A percentile compares a stretch with the other conserved stretches of the same genome.
Evolutionary conservation across 2,797 vertebrate genomes (phyloP).

Genomic region (Nannoperca obscura): DNA sequence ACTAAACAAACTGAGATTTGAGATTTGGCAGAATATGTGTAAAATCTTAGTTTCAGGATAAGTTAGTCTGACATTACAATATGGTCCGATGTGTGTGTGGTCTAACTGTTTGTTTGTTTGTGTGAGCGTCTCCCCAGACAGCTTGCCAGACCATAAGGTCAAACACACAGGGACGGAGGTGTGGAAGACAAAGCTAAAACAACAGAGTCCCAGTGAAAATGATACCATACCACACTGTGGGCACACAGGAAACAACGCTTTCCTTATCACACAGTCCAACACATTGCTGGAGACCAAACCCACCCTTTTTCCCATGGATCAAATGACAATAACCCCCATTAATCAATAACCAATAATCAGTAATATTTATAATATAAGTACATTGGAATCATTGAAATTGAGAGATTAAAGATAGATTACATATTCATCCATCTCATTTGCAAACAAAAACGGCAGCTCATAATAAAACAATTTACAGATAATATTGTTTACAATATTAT

Average conservation of each 20-base stretch:
- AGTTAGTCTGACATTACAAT: conserved; percentile 15
- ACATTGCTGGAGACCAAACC: conserved; percentile 42
- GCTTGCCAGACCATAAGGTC: conserved; percentile 76
- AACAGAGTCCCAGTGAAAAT: conserved; percentile 72
- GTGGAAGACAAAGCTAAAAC: conserved; percentile 72
- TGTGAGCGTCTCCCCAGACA: conserved; percentile 58
- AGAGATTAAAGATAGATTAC: neutral
- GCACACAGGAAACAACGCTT: conserved; percentile 73
- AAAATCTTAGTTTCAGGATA: conserved; percentile 28
- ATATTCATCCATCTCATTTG: neutral
- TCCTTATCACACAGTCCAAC: conserved; percentile 57
- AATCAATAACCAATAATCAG: conserved; percentile 22
- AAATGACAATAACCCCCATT: conserved; percentile 33
- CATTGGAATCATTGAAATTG: neutral
- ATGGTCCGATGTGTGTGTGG: conserved; percentile 67
- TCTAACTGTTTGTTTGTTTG: conserved; percentile 72
- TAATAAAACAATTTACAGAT: too few species aligned
- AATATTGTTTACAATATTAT: neutral
- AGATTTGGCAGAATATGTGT: conserved; percentile 3
- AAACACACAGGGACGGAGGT: conserved; percentile 77
- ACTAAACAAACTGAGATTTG: neutral
- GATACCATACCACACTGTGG: conserved; percentile 73
- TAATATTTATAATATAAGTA: neutral
- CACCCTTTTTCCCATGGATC: conserved; percentile 42
- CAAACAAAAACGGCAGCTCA: neutral